Conservation (phyloP, 2,113 vertebrate species). For the Urocolius indicus region DNA sequence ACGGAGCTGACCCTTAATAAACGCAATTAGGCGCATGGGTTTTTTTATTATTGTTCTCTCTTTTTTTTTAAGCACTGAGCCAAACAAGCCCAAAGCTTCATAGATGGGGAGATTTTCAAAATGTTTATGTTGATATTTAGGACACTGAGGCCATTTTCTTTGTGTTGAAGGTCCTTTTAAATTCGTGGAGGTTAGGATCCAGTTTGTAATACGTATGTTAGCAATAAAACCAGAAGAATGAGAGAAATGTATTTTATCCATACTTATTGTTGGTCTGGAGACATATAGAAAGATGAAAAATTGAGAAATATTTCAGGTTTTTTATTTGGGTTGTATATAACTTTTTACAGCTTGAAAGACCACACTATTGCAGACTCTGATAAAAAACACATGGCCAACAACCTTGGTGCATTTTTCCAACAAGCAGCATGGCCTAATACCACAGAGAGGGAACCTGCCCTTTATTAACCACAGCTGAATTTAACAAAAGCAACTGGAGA, state of each 20-base stretch:
- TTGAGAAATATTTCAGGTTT: background rate
- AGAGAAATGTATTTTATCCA: background rate
- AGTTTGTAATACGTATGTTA: background rate
- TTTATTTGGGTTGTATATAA: background rate
- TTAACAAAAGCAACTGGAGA: background rate
- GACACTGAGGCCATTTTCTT: background rate
- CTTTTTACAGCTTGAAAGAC: background rate
- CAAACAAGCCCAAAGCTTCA: background rate
- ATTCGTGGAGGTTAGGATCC: background rate
- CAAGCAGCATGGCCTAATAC: background rate
- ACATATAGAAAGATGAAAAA: background rate
- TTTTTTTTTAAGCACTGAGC: background rate
- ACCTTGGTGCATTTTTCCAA: background rate
- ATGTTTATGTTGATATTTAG: background rate
- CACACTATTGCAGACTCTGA: background rate
- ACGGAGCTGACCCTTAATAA: background rate
- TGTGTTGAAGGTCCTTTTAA: background rate
- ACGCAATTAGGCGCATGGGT: background rate
- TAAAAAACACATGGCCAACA: background rate
- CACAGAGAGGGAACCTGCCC: background rate
- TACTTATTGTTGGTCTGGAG: background rate
- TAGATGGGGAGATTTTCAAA: background rate
- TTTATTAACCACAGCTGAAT: background rate
- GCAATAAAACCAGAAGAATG: background rate
- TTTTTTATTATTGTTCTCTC: background rate